Evolutionary conservation across 2,113 vertebrate genomes (phyloP).

Genomic region (Poeciliopsis turrubarensis): DNA sequence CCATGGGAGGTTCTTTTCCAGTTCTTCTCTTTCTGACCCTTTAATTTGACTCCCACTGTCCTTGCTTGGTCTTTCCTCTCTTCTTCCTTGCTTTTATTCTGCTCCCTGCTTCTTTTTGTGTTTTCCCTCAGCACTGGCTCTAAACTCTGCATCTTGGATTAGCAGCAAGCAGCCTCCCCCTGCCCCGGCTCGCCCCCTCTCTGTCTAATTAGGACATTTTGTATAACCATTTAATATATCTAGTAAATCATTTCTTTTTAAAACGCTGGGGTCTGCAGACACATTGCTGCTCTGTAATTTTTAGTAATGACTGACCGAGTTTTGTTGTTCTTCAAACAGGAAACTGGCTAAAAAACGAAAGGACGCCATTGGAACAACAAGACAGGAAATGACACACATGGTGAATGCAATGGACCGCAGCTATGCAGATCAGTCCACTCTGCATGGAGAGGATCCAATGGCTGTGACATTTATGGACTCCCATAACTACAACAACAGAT

Average conservation of each 20-base stretch:
- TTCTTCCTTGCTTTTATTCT: conserved; percentile 35
- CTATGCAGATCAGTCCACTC: conserved; percentile 95
- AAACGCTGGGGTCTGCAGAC: conserved; percentile 49
- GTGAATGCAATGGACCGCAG: conserved; percentile 98
- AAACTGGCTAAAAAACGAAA: conserved; percentile 99
- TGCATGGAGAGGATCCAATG: conserved; percentile 94
- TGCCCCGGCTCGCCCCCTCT: neutral
- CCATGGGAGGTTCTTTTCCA: conserved; percentile 34
- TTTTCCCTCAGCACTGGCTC: conserved; percentile 16
- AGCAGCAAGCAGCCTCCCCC: conserved; percentile 48
- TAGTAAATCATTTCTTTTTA: neutral
- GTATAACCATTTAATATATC: neutral
- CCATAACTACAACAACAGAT: conserved; percentile 95
- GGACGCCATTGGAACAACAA: conserved; percentile 92
- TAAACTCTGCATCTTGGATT: conserved; percentile 43
- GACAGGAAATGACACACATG: conserved; percentile 99
- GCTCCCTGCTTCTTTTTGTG: conserved; percentile 17
- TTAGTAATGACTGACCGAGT: conserved; percentile 22
- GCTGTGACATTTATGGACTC: conserved; percentile 99
- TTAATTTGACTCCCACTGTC: conserved; percentile 45
- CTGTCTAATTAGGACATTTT: too few species aligned
- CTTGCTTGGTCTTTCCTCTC: conserved; percentile 56
- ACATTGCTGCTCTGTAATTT: conserved; percentile 7
- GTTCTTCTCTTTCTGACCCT: conserved; percentile 38
- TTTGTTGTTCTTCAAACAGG: conserved; percentile 77